Evolutionary conservation across 2,113 vertebrate genomes (phyloP).

Genomic region (Illadopsis cleaveri): DNA sequence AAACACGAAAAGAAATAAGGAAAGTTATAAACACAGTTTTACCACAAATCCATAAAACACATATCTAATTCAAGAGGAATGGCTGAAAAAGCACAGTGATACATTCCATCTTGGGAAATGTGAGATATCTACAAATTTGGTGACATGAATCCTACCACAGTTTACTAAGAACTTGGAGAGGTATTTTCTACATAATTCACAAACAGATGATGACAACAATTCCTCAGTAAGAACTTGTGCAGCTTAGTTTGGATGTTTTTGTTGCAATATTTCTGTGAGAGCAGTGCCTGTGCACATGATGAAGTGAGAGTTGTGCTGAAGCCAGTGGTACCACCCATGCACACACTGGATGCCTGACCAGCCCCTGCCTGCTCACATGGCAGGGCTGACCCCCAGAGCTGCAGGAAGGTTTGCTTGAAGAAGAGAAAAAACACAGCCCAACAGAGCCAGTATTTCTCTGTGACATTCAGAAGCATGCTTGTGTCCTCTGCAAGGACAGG

Average conservation of each 20-base stretch:
- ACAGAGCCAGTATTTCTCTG: accelerated
- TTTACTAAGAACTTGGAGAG: background rate
- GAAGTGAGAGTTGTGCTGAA: background rate
- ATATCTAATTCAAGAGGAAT: background rate
- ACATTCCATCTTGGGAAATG: background rate
- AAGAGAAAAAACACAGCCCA: background rate
- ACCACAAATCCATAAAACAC: background rate
- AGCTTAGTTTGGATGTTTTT: background rate
- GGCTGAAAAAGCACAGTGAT: background rate
- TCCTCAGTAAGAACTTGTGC: background rate
- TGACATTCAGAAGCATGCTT: background rate
- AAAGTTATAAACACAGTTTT: background rate
- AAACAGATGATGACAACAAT: background rate
- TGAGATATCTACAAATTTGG: background rate
- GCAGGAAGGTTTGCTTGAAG: background rate
- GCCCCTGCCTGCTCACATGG: background rate
- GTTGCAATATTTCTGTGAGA: background rate
- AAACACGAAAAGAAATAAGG: background rate
- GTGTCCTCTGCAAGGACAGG: background rate
- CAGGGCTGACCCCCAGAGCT: background rate
- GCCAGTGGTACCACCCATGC: background rate
- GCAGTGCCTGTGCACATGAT: background rate
- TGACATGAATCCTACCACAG: background rate
- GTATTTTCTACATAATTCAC: background rate
- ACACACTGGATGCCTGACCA: background rate